Percentiles rank a stretch among this genome's conserved stretches.
phyloP scores from a whole-genome alignment of 2,888 invertebrate species.

The Ectobius pallidus region DNA sequence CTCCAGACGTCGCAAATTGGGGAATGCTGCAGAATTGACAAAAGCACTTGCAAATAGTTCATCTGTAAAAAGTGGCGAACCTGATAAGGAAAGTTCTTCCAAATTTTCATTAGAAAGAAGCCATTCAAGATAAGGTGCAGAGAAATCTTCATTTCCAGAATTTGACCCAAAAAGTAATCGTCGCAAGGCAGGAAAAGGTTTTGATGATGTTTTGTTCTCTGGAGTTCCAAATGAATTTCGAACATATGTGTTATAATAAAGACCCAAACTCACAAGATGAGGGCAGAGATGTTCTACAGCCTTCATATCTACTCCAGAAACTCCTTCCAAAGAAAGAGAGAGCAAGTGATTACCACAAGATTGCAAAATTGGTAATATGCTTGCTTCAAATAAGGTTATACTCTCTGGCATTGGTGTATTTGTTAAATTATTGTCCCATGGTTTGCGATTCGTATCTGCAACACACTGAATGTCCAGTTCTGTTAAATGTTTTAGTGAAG shows the following conservation, averaged over 20 bases:
- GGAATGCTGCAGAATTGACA: slow-evolving; percentile 39
- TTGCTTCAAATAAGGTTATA: slow-evolving; percentile 39
- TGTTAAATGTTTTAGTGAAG: slow-evolving; percentile 36
- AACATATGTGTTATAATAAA: slow-evolving; percentile 43
- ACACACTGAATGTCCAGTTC: slow-evolving; percentile 43
- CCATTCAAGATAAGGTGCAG: slow-evolving; percentile 41
- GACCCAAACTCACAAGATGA: slow-evolving; percentile 39
- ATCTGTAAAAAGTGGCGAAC: slow-evolving; percentile 42
- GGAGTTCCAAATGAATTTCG: slow-evolving; percentile 37
- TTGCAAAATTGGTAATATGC: slow-evolving; percentile 41
- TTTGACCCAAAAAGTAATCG: slow-evolving; percentile 44
- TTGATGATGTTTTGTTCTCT: slow-evolving; percentile 24
- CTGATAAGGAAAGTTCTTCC: slow-evolving; percentile 43
- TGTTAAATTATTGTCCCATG: slow-evolving; percentile 26
- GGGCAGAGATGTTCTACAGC: slow-evolving; percentile 39
- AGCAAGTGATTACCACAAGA: slow-evolving; percentile 39
- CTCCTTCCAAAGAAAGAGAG: slow-evolving; percentile 42
- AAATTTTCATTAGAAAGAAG: slow-evolving; percentile 41
- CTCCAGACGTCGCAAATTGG: slow-evolving; percentile 41
- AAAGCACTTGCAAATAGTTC: slow-evolving; percentile 43
- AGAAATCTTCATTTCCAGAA: slow-evolving; percentile 41
- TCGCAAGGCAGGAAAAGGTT: slow-evolving; percentile 41
- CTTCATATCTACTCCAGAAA: slow-evolving; percentile 40
- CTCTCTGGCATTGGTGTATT: neutral
- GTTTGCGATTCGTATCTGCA: slow-evolving; percentile 30